Conservation (phyloP, 2,797 vertebrate genomes). For the Coranthus polyacanthus region DNA sequence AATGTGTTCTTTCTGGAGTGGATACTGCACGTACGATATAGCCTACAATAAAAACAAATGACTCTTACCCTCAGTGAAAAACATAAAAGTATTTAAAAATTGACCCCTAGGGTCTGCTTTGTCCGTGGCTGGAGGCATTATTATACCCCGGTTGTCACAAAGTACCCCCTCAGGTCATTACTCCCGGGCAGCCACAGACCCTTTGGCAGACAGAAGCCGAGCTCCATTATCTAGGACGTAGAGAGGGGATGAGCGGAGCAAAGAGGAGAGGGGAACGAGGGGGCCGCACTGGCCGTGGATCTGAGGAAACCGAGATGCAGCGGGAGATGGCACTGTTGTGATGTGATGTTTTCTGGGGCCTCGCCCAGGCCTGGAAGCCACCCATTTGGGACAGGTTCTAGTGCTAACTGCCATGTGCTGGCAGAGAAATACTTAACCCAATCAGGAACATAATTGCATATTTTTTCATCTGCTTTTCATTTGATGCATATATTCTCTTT, state of each 20-base stretch:
- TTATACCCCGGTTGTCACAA: conserved; percentile 88
- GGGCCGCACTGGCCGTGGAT: conserved; percentile 77
- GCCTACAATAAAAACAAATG: conserved; percentile 84
- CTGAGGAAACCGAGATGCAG: conserved; percentile 73
- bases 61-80: conserved; percentile 81
- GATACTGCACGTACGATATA: conserved; percentile 47
- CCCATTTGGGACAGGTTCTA: conserved; percentile 79
- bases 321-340: conserved; percentile 63
- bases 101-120: conserved; percentile 89
- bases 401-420: conserved; percentile 67
- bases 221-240: conserved; percentile 86
- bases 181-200: conserved; percentile 82
- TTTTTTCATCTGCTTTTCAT: conserved; percentile 86
- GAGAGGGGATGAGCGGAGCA: conserved; percentile 65
- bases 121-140: conserved; percentile 88
- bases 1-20: conserved; percentile 56
- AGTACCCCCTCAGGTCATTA: conserved; percentile 89
- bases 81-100: conserved; percentile 91
- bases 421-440: conserved; percentile 84
- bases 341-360: conserved; percentile 76
- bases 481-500: conserved; percentile 91
- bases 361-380: conserved; percentile 73
- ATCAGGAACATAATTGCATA: conserved; percentile 87
- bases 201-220: conserved; percentile 85
- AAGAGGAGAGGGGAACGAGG: conserved; percentile 71